Evolutionary conservation across 2,888 invertebrate species (phyloP).

Genomic region (Octodonta nipae): DNA sequence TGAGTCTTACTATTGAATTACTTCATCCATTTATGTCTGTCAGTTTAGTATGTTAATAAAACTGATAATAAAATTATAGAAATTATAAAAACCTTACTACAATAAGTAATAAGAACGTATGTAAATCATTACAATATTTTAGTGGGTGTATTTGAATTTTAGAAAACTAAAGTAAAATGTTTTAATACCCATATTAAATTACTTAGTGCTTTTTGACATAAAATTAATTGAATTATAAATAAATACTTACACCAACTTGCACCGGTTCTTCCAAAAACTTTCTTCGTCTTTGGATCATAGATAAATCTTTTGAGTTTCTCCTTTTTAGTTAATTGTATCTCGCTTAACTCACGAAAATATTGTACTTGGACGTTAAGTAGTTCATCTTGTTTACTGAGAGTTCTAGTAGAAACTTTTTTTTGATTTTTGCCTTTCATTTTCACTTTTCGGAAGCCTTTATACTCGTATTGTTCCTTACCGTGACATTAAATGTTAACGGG

Average conservation of each 20-base stretch:
- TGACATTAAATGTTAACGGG: not conserved
- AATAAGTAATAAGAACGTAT: no score
- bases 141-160: no score
- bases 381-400: constrained; percentile 32
- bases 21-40: no score
- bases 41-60: no score
- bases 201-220: not conserved
- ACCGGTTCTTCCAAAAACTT: constrained; percentile 64
- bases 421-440: constrained; percentile 5
- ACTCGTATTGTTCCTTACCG: not conserved
- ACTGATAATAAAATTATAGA: no score
- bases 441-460: not conserved
- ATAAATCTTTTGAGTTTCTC: constrained; percentile 53
- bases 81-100: no score
- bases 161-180: no score
- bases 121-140: no score
- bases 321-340: constrained; percentile 41
- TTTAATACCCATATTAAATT: not conserved
- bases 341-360: constrained; percentile 49
- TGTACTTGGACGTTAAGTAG: constrained; percentile 33
- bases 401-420: constrained; percentile 17
- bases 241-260: constrained; percentile 70
- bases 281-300: constrained; percentile 60
- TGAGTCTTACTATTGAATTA: no score
- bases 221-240: not conserved